These are phyloP conservation scores for Megathymus violae DNA, from an alignment of 1,140 invertebrate species.

Conservation along the genomic window DNA sequence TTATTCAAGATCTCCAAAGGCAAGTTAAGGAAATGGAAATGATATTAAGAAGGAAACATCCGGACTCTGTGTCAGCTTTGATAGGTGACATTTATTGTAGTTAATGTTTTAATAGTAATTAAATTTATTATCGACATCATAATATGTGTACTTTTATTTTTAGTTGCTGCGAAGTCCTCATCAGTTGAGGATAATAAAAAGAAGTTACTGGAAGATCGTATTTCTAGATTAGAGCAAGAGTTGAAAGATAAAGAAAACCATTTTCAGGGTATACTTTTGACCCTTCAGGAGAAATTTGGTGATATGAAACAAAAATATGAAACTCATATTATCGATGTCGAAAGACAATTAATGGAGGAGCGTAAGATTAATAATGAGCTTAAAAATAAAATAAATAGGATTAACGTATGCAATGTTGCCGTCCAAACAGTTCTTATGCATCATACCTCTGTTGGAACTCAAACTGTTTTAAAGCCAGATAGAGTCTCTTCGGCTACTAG, in stretches of 20 bases:
- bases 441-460: slow-evolving; percentile 53
- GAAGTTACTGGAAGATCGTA: slow-evolving; percentile 88
- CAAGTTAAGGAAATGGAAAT: slow-evolving; percentile 92
- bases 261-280: slow-evolving; percentile 87
- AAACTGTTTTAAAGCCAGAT: slow-evolving; percentile 68
- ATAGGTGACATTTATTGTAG: slow-evolving; percentile 78
- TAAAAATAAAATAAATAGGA: slow-evolving; percentile 82
- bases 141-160: slow-evolving; percentile 10
- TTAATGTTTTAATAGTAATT: too few relatives aligned
- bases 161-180: slow-evolving; percentile 84
- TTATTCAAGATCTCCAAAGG: slow-evolving; percentile 89
- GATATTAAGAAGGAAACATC: slow-evolving; percentile 90
- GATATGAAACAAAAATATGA: slow-evolving; percentile 90
- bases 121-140: too few relatives aligned
- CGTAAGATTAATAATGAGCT: slow-evolving; percentile 84
- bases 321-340: slow-evolving; percentile 88
- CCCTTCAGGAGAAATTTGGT: slow-evolving; percentile 89
- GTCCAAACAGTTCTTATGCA: slow-evolving; percentile 61
- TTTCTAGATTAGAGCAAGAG: slow-evolving; percentile 87
- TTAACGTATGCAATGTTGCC: slow-evolving; percentile 52
- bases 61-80: slow-evolving; percentile 90
- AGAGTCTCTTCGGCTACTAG: slow-evolving; percentile 72
- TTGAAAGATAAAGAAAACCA: slow-evolving; percentile 87
- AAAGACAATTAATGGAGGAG: slow-evolving; percentile 86
- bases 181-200: slow-evolving; percentile 85